Percentiles rank a stretch among this genome's conserved stretches.
These are phyloP conservation scores for Oncorhynchus nerka DNA, from an alignment of 2,113 vertebrate species.

Conservation along the genomic window DNA sequence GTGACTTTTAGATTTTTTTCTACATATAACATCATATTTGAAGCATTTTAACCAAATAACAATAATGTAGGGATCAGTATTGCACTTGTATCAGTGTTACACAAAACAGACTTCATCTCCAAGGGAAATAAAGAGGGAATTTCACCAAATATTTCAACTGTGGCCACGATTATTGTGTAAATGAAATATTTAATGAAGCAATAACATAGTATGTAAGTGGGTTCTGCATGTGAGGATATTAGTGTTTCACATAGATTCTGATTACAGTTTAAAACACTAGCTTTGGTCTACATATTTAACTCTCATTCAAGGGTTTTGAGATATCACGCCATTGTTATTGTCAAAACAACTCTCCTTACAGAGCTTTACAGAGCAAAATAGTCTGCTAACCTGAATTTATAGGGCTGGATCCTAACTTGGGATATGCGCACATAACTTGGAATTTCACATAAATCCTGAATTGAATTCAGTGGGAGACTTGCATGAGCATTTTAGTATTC, in stretches of 20 bases:
- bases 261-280: neutral
- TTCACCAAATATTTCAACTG: conserved; percentile 56
- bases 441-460: no score
- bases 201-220: neutral
- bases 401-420: no score
- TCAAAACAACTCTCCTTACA: neutral
- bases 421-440: no score
- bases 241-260: neutral
- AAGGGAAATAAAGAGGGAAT: conserved; percentile 68
- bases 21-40: conserved; percentile 59
- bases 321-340: neutral
- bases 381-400: no score
- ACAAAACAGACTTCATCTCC: conserved; percentile 21
- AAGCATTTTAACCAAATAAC: conserved; percentile 29
- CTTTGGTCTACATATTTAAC: neutral
- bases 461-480: no score
- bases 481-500: no score
- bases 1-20: conserved; percentile 46
- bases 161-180: conserved; percentile 66
- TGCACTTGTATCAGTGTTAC: conserved; percentile 63
- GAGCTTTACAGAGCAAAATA: no score
- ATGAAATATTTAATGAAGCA: conserved; percentile 1
- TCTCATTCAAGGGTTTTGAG: neutral
- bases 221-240: neutral
- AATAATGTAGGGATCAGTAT: conserved; percentile 43